Conservation (phyloP, 2,113 vertebrate species). For the Nesogale talazaci region DNA sequence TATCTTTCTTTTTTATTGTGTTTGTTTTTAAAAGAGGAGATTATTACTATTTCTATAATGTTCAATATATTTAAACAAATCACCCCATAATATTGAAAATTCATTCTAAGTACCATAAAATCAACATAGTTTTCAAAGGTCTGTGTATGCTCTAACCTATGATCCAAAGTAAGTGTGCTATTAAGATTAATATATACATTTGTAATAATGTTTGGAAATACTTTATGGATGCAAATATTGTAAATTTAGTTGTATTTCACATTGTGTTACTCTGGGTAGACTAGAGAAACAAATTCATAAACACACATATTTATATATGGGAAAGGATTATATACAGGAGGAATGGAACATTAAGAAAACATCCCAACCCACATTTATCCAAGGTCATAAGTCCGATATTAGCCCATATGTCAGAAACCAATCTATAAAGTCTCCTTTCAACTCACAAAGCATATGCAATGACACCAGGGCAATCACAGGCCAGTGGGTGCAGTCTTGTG, state of each 20-base stretch:
- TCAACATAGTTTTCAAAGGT: background rate
- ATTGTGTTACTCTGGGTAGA: too few relatives aligned
- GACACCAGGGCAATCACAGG: too few relatives aligned
- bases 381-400: too few relatives aligned
- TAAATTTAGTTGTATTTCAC: background rate
- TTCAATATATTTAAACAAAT: slow-evolving; percentile 13
- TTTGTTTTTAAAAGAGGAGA: background rate
- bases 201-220: background rate
- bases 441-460: too few relatives aligned
- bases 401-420: too few relatives aligned
- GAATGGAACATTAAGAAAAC: too few relatives aligned
- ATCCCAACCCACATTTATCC: too few relatives aligned
- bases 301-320: too few relatives aligned
- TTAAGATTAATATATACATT: slow-evolving; percentile 23
- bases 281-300: too few relatives aligned
- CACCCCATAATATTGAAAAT: background rate
- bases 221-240: background rate
- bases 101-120: background rate
- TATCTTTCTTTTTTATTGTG: slow-evolving; percentile 10
- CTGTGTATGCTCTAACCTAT: background rate
- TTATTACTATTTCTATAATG: background rate
- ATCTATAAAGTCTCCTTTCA: too few relatives aligned
- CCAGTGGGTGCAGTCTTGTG: too few relatives aligned
- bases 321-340: too few relatives aligned
- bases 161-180: background rate